These are phyloP conservation scores for Cololabis saira DNA, from an alignment of 2,113 vertebrate species.

Conservation along the genomic window DNA sequence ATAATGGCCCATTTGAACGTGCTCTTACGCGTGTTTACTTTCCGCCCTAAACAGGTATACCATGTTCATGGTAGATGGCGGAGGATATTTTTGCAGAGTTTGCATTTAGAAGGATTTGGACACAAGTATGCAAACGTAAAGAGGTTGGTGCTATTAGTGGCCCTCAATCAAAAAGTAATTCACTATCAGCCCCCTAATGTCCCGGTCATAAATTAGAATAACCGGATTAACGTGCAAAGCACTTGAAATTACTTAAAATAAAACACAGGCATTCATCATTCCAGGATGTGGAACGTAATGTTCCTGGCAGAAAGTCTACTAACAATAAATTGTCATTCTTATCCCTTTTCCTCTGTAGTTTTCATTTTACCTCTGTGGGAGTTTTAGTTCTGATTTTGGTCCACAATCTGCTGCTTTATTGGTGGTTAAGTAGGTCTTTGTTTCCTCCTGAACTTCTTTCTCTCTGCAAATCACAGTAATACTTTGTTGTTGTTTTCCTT, in stretches of 20 bases:
- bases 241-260: slow-evolving; percentile 66
- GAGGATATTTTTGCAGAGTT: slow-evolving; percentile 25
- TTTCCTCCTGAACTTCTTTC: slow-evolving; percentile 13
- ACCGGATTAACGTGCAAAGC: slow-evolving; percentile 67
- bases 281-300: slow-evolving; percentile 44
- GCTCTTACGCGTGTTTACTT: slow-evolving; percentile 18
- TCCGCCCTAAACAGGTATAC: not conserved
- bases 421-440: slow-evolving; percentile 32
- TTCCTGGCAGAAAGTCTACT: slow-evolving; percentile 46
- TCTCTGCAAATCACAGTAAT: not conserved
- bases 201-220: slow-evolving; percentile 68
- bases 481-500: not conserved
- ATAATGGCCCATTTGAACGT: slow-evolving; percentile 28
- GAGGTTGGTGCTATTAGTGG: slow-evolving; percentile 30
- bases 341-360: slow-evolving; percentile 51
- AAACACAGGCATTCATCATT: slow-evolving; percentile 63
- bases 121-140: slow-evolving; percentile 6
- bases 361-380: slow-evolving; percentile 42
- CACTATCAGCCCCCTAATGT: slow-evolving; percentile 59
- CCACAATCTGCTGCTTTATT: slow-evolving; percentile 25
- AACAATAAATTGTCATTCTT: slow-evolving; percentile 61
- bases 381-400: slow-evolving; percentile 43
- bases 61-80: not conserved
- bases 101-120: slow-evolving; percentile 27
- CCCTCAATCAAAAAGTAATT: slow-evolving; percentile 67